These are phyloP conservation scores for Trimorus sp. DNA, from an alignment of 2,888 invertebrate species.

Conservation along the genomic window DNA sequence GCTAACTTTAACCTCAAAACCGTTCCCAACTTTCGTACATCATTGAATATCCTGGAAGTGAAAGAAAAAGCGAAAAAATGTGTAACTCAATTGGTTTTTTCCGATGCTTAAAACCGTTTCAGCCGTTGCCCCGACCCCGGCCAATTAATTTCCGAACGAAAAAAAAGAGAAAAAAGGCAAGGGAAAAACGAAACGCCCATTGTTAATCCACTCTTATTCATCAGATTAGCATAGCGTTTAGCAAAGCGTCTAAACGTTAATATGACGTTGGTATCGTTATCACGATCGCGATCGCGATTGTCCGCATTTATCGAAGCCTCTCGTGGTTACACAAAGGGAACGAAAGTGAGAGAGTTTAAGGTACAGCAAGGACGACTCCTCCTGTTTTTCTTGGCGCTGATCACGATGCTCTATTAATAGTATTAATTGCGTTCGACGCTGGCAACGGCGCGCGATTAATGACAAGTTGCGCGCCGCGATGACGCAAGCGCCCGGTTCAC, in stretches of 20 bases:
- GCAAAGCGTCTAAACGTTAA: conserved; percentile 41
- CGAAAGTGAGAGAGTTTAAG: conserved; percentile 56
- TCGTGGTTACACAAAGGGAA: conserved; percentile 35
- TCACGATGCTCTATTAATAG: conserved; percentile 58
- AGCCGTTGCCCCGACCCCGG: conserved; percentile 18
- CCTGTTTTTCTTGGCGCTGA: conserved; percentile 49
- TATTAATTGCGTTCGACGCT: conserved; percentile 52
- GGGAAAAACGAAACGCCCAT: conserved; percentile 9
- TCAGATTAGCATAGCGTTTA: conserved; percentile 47
- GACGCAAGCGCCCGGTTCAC: conserved; percentile 47
- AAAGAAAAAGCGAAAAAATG: too few relatives aligned
- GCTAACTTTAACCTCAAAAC: too few relatives aligned
- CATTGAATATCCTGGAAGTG: too few relatives aligned
- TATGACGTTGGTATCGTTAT: conserved; percentile 54
- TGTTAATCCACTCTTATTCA: conserved; percentile 37
- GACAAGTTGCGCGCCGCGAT: conserved; percentile 41
- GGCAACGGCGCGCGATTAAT: conserved; percentile 44
- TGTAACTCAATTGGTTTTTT: not conserved
- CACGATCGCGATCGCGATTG: conserved; percentile 53
- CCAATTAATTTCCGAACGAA: conserved; percentile 42
- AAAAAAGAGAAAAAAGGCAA: not conserved
- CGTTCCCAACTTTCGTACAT: too few relatives aligned
- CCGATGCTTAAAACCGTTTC: not conserved
- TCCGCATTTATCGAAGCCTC: conserved; percentile 39
- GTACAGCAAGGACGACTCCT: conserved; percentile 59